These are phyloP conservation scores for Helleia helle DNA, from an alignment of 2,888 invertebrate genomes.

Conservation along the genomic window DNA sequence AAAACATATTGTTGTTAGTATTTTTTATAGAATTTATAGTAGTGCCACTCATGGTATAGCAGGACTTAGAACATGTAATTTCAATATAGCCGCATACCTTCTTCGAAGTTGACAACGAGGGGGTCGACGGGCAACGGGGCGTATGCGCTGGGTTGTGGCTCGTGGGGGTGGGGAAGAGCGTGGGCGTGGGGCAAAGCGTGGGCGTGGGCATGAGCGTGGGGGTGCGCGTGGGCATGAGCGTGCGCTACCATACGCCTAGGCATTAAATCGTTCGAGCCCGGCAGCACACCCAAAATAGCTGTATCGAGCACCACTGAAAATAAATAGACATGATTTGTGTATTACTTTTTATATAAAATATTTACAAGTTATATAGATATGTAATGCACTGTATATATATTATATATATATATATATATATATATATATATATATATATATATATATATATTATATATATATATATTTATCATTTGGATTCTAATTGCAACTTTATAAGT, in stretches of 20 bases:
- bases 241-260: slow-evolving; percentile 45
- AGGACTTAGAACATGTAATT: slow-evolving; percentile 54
- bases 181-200: slow-evolving; percentile 27
- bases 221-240: slow-evolving; percentile 28
- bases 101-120: slow-evolving; percentile 85
- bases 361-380: too few species aligned
- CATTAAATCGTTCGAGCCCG: slow-evolving; percentile 41
- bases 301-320: slow-evolving; percentile 53
- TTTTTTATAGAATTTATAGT: too few species aligned
- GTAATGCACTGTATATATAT: too few species aligned
- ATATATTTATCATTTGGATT: too few species aligned
- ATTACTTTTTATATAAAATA: too few species aligned
- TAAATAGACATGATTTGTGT: slow-evolving; percentile 1
- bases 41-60: slow-evolving; percentile 5
- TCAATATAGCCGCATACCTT: slow-evolving; percentile 87
- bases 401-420: too few species aligned
- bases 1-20: too few species aligned
- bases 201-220: slow-evolving; percentile 32
- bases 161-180: slow-evolving; percentile 27
- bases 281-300: slow-evolving; percentile 57
- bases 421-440: too few species aligned
- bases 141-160: slow-evolving; percentile 40
- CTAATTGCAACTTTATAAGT: too few species aligned
- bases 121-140: slow-evolving; percentile 76
- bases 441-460: too few species aligned